Evolutionary conservation across 2,113 vertebrate species (phyloP).

Genomic region (Entomyzon cyanotis): DNA sequence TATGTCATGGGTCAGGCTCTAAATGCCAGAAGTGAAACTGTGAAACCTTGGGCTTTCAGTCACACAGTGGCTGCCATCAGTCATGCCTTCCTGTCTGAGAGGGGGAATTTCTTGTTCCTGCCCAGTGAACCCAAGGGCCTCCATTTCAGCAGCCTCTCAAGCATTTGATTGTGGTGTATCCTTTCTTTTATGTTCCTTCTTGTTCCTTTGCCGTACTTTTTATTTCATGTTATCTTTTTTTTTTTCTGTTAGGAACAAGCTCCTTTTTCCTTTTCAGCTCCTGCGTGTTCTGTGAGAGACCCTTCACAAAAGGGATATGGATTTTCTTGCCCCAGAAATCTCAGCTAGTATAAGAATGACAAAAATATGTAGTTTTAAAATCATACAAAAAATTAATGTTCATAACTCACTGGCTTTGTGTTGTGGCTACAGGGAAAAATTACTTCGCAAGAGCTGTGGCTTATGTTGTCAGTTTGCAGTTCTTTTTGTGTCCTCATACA

Average conservation of each 20-base stretch:
- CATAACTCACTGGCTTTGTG: background rate
- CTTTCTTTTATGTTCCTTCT: background rate
- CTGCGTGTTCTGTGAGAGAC: background rate
- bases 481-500: background rate
- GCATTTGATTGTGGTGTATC: background rate
- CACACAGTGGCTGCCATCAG: background rate
- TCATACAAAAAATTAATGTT: background rate
- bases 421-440: background rate
- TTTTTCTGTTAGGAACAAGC: background rate
- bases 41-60: background rate
- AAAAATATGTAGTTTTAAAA: background rate
- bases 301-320: conserved; percentile 49
- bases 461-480: background rate
- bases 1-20: conserved; percentile 15
- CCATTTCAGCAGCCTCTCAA: background rate
- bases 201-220: background rate
- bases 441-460: background rate
- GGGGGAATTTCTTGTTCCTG: background rate
- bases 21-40: conserved; percentile 2
- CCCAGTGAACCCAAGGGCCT: background rate
- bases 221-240: background rate
- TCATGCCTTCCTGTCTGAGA: background rate
- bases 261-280: background rate
- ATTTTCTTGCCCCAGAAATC: conserved; percentile 24
- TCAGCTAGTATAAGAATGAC: background rate